phyloP scores from a whole-genome alignment of 2,113 vertebrate genomes.

The Petromus typicus region DNA sequence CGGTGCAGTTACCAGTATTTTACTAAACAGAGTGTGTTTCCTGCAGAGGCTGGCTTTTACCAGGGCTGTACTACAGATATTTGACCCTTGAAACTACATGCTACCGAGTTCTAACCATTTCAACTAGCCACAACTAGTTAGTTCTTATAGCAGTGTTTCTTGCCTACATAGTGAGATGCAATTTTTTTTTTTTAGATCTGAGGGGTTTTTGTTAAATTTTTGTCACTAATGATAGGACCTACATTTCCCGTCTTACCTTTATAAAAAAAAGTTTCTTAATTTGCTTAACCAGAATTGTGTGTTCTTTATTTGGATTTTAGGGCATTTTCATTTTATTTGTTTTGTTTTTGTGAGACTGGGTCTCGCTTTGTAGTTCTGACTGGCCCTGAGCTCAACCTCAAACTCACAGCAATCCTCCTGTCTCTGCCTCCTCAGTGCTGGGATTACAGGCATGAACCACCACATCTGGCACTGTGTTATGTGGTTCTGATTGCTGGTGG shows the following conservation, averaged over 20 bases:
- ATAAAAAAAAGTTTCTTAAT: neutral
- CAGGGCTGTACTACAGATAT: neutral
- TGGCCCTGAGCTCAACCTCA: too few species aligned
- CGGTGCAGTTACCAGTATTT: neutral
- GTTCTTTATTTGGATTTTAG: neutral
- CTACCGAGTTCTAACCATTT: neutral
- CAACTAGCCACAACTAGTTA: constrained; percentile 24
- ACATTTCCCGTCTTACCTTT: neutral
- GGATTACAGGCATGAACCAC: too few species aligned
- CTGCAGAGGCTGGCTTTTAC: neutral
- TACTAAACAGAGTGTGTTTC: neutral
- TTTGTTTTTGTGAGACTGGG: too few species aligned
- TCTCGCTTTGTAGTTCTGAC: too few species aligned
- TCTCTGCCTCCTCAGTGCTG: too few species aligned
- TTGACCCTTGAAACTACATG: neutral
- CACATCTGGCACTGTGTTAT: too few species aligned
- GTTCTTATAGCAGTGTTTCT: neutral
- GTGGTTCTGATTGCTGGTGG: too few species aligned
- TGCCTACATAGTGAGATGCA: neutral
- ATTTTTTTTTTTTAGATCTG: neutral
- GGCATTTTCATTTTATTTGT: too few species aligned
- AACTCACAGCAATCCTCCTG: too few species aligned
- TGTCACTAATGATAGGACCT: constrained; percentile 9
- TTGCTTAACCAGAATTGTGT: neutral
- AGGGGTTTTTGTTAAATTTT: neutral